These are phyloP conservation scores for Myotis findleyi DNA, from an alignment of 2,797 vertebrate genomes.

Conservation along the genomic window DNA sequence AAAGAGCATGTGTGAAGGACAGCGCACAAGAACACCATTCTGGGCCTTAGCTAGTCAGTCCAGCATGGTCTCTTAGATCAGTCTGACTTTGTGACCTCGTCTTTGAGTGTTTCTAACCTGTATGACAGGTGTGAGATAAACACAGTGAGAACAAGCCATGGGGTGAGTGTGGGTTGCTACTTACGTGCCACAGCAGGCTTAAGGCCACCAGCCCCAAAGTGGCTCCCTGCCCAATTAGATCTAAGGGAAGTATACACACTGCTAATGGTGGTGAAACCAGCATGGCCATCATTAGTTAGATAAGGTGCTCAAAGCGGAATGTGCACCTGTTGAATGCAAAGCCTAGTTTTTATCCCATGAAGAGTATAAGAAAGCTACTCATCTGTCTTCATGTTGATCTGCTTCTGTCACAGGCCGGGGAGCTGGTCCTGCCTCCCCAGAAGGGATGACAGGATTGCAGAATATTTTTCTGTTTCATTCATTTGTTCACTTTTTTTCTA, in stretches of 20 bases:
- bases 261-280: constrained; percentile 63
- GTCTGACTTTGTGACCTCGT: constrained; percentile 77
- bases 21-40: constrained; percentile 64
- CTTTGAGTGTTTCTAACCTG: constrained; percentile 78
- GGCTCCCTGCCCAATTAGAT: constrained; percentile 74
- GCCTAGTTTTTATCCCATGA: neutral
- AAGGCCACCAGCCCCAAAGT: constrained; percentile 70
- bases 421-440: neutral
- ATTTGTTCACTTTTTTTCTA: neutral
- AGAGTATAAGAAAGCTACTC: neutral
- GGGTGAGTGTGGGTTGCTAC: constrained; percentile 69
- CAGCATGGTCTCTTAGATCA: constrained; percentile 73
- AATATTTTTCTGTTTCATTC: neutral
- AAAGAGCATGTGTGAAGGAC: constrained; percentile 68
- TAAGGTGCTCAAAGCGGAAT: constrained; percentile 34
- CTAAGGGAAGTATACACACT: constrained; percentile 4
- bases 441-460: neutral
- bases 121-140: constrained; percentile 81
- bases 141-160: constrained; percentile 65
- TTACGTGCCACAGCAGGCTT: constrained; percentile 79
- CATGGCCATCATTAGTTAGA: constrained; percentile 76
- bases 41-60: constrained; percentile 70
- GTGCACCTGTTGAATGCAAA: neutral
- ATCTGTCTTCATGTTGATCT: neutral
- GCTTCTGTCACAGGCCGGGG: neutral